A percentile compares a stretch with the other conserved stretches of the same genome.
phyloP scores from a whole-genome alignment of 2,888 invertebrate genomes.

The Heteromyza rotundicornis region DNA sequence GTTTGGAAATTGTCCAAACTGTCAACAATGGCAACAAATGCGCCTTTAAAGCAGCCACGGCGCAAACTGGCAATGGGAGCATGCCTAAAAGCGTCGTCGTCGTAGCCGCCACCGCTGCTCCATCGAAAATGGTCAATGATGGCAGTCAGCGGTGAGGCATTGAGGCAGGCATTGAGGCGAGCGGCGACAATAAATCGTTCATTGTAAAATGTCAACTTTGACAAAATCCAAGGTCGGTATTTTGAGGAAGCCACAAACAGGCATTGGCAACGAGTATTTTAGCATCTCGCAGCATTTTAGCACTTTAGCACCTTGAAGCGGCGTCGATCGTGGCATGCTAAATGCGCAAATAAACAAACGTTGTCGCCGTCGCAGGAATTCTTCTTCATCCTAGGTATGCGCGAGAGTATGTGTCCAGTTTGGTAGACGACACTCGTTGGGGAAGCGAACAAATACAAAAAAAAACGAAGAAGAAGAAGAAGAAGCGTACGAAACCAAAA shows the following conservation, averaged over 20 bases:
- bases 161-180: neutral
- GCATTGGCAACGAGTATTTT: constrained; percentile 14
- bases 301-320: constrained; percentile 25
- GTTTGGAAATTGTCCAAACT: neutral
- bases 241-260: neutral
- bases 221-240: constrained; percentile 40
- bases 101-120: too few relatives aligned
- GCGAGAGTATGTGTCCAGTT: too few relatives aligned
- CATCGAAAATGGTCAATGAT: too few relatives aligned
- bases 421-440: too few relatives aligned
- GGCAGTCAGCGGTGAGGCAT: neutral
- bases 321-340: neutral
- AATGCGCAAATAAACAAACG: neutral
- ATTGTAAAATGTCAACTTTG: constrained; percentile 39
- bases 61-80: neutral
- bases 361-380: constrained; percentile 19
- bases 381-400: too few relatives aligned
- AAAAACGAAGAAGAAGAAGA: constrained; percentile 23
- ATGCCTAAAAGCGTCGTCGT: neutral
- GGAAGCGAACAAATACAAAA: too few relatives aligned
- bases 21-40: neutral
- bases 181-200: constrained; percentile 35
- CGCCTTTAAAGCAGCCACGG: neutral
- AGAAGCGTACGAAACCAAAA: constrained; percentile 18
- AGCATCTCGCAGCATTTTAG: constrained; percentile 10